Conservation (phyloP, 2,113 vertebrate genomes). For the Macroglossus sobrinus region DNA sequence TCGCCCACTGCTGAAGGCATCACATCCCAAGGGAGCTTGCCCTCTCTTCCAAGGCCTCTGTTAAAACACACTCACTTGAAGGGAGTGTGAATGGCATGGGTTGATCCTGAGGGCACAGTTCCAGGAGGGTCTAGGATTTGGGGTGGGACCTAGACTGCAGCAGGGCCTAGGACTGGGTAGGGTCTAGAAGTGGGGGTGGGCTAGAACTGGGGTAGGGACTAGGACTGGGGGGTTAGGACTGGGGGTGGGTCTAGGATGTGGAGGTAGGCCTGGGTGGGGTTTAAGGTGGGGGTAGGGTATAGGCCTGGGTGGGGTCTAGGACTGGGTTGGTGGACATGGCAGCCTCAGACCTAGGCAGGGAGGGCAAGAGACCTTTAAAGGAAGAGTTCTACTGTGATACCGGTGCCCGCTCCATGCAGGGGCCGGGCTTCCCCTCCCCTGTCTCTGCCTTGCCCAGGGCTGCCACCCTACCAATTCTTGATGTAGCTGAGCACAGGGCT, state of each 20-base stretch:
- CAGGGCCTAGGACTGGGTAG: no score
- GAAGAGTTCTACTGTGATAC: no score
- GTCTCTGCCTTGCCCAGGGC: background rate
- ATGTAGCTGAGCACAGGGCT: background rate
- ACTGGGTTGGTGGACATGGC: fast-evolving
- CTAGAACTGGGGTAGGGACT: no score
- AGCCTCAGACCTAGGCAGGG: background rate
- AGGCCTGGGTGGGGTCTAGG: background rate
- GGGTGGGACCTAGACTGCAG: no score
- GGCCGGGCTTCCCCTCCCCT: no score
- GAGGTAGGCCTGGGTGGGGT: background rate
- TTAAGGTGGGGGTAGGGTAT: background rate
- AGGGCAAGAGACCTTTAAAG: no score
- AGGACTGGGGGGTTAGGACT: no score
- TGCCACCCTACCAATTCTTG: background rate
- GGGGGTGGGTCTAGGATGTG: background rate
- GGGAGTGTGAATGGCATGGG: no score
- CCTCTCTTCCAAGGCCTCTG: background rate
- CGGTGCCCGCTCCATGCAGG: no score
- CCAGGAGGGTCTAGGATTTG: background rate
- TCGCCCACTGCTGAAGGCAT: no score
- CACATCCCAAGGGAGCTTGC: background rate
- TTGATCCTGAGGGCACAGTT: background rate
- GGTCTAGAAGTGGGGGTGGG: no score
- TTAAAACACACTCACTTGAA: background rate